Percentiles rank a stretch among this genome's conserved stretches.
phyloP scores from a whole-genome alignment of 2,888 invertebrate genomes.

The Perizoma flavofasciatum region DNA sequence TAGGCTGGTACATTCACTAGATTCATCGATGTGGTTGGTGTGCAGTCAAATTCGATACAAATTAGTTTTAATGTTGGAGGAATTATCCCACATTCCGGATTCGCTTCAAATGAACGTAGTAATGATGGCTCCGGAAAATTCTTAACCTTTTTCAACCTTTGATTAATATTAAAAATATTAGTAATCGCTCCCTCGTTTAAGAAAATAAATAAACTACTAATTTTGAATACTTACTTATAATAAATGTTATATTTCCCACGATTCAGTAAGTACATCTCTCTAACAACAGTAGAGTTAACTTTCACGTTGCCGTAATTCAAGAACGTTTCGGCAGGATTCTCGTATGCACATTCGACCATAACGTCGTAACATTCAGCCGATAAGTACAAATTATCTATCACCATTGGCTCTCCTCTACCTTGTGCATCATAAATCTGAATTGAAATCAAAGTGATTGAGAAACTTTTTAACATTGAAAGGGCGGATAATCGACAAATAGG shows the following conservation, averaged over 20 bases:
- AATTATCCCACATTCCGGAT: conserved; percentile 64
- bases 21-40: conserved; percentile 72
- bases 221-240: conserved; percentile 68
- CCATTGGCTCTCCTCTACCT: conserved; percentile 72
- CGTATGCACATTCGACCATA: conserved; percentile 78
- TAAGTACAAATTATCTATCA: conserved; percentile 67
- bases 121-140: conserved; percentile 73
- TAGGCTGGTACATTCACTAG: conserved; percentile 70
- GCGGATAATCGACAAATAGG: no score
- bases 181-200: not conserved
- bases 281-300: conserved; percentile 75
- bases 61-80: conserved; percentile 58
- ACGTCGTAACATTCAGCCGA: conserved; percentile 86
- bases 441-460: not conserved
- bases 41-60: conserved; percentile 67
- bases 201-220: not conserved
- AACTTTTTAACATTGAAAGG: no score
- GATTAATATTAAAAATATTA: not conserved
- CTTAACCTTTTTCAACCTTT: conserved; percentile 70
- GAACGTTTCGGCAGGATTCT: conserved; percentile 66
- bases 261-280: conserved; percentile 81
- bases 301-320: conserved; percentile 84
- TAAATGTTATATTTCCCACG: conserved; percentile 83
- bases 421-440: conserved; percentile 71
- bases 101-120: conserved; percentile 63